Conservation (phyloP, 1,140 invertebrate genomes). For the Aporrectodea caliginosa region DNA sequence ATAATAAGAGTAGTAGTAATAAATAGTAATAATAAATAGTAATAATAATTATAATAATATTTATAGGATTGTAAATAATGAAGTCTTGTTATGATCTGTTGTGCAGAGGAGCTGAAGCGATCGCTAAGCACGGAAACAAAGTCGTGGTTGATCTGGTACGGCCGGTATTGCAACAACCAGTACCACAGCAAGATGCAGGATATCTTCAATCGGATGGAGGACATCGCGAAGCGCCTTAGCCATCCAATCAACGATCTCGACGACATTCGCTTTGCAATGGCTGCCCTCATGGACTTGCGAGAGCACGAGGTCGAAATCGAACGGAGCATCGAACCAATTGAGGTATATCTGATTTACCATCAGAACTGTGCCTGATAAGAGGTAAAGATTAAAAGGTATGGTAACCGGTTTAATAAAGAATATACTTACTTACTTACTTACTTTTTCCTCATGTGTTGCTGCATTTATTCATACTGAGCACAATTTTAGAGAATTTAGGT, state of each 20-base stretch:
- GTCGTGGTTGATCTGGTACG: constrained; percentile 76
- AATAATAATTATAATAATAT: too few relatives aligned
- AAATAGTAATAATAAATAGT: too few relatives aligned
- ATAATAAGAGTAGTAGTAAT: too few relatives aligned
- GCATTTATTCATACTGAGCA: too few relatives aligned
- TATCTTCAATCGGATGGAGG: constrained; percentile 85
- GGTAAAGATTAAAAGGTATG: too few relatives aligned
- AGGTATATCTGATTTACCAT: constrained; percentile 62
- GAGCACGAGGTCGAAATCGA: constrained; percentile 95
- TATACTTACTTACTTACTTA: too few relatives aligned
- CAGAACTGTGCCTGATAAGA: too few relatives aligned
- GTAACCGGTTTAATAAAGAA: too few relatives aligned
- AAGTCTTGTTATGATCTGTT: constrained; percentile 38
- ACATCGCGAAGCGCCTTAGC: constrained; percentile 81
- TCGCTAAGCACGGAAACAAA: constrained; percentile 80
- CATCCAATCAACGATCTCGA: constrained; percentile 84
- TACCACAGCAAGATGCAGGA: constrained; percentile 91
- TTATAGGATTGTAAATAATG: not conserved
- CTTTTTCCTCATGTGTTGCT: too few relatives aligned
- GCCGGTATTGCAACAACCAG: constrained; percentile 84
- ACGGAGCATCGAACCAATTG: constrained; percentile 84
- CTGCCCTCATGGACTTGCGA: constrained; percentile 83
- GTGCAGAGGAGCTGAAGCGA: constrained; percentile 77
- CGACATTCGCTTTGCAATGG: constrained; percentile 88
- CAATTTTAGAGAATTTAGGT: too few relatives aligned